Conservation (phyloP, 2,797 vertebrate genomes). For the Oreochromis grahami region DNA sequence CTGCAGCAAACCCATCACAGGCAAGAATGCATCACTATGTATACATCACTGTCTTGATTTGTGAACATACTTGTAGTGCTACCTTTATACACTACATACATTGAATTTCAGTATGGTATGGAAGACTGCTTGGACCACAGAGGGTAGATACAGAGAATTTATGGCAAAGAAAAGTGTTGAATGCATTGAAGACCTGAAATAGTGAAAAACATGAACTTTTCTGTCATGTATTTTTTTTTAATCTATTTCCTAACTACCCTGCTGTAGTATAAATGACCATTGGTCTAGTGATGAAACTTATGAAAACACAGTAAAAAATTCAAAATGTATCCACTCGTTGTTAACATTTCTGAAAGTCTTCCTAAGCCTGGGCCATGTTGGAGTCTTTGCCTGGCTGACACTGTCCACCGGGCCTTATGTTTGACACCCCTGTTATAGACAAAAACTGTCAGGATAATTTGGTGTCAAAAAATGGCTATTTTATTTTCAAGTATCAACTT, state of each 20-base stretch:
- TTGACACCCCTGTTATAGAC: background rate
- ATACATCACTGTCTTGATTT: background rate
- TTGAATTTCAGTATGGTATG: background rate
- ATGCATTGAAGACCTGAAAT: background rate
- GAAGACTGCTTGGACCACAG: background rate
- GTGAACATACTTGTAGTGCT: background rate
- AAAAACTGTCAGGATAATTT: background rate
- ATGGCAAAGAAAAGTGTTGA: background rate
- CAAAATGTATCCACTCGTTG: background rate
- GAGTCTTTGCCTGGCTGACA: background rate
- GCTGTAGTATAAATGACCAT: background rate
- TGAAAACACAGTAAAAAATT: background rate
- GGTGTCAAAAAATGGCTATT: background rate
- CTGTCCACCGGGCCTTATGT: background rate
- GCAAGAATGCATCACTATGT: constrained; percentile 54
- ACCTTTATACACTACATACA: background rate
- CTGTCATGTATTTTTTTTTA: background rate
- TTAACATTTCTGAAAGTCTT: background rate
- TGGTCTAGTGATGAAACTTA: background rate
- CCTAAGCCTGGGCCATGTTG: background rate
- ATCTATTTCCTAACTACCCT: background rate
- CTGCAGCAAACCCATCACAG: constrained; percentile 96
- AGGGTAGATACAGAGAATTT: background rate
- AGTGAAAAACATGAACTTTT: background rate
- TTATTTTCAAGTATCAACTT: background rate